Evolutionary conservation across 2,113 vertebrate genomes (phyloP), one percentile per base, ranked within the genome.

Genomic region (Boleophthalmus pectinirostris): DNA sequence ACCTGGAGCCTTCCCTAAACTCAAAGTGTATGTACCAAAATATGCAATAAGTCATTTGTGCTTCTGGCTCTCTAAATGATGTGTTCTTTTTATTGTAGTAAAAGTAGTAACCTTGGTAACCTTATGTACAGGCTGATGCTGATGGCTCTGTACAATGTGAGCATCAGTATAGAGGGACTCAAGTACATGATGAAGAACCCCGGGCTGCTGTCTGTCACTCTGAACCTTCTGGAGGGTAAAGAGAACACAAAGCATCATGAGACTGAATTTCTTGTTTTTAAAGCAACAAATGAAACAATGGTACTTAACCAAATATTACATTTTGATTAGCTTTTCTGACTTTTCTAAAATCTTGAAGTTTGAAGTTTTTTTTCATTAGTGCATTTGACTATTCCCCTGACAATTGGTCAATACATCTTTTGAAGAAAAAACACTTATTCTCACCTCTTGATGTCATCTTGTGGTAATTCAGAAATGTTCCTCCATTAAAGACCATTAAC

Each of bases 71-170:
- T 51, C 7, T 43, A 43, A 43, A 43, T 10, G 9, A 43, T 43
- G 49, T 51, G 5, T 51, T 18, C n/a, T 9, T n/a, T n/a, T n/a
- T 21, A 21, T 2, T 1, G 3, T 1, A 7, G 47, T 20, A 18
- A 20, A 51, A 51, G 16, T 54, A 2, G 18, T 21, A 21, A 43
- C 8, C 38, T 21, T 60, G 24, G 43, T 10, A 64, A 35, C n/a
- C 64, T 82, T 24, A 65, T 18, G n/a, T 90, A 47, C 91, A 98
- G 97, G 86, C 78, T 99, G 82, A 95, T 97, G 93, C 91, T 99
- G 74, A 99, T 97, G 96, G 92, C 94, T 11, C 93, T 99, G 73
- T 99, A 97, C 79, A 99, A 98, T 0, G 92, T 97, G 79, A 98
- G 96, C 82, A 97, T 98, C 89, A 96, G 93, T 80, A 76, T 95